Evolutionary conservation across 2,113 vertebrate species (phyloP), one percentile per base, ranked within the genome.

Genomic region (Carassius gibelio): DNA sequence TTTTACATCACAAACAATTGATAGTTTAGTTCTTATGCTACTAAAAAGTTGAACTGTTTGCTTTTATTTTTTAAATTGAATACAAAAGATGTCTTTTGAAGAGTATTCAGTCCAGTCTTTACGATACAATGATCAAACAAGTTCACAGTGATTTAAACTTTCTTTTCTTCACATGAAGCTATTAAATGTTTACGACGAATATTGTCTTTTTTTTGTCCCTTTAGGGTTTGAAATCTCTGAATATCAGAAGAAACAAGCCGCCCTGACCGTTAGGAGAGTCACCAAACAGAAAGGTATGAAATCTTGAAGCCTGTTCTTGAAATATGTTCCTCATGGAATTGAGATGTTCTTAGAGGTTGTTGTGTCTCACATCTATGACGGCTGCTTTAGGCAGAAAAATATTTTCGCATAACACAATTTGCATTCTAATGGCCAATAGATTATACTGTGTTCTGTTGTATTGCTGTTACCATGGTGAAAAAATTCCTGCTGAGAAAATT

Each of bases 151-250:
- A 23, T 48, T 45, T 75, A 75, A 48, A 23, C 9, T 48, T 17
- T 34, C 26, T 50, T n/a, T 50, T 50, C 42, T 3, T 26, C 10
- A n/a, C 68, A 72, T 36, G 10, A 74, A 72, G 8, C 38, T 13
- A 4, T n/a, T 8, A n/a, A 91, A 61, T 26, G 45, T 26, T 72
- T 34, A 62, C 23, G 48, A 11, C 52, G 1, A 23, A 81, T 14
- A 6, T 69, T 36, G 26, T 57, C 26, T 75, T 19, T 3, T 75
- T 3, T 75, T 3, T 75, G 10, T 84, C 71, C 66, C 26, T 87
- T 87, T 45, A 99, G 98, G 98, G 90, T 99, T 99, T 92, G 98
- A 99, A 94, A 99, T 99, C 93, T 99, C 98, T 75, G 97, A 98
- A 92, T 99, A 99, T 91, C 98, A 99, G 96, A 99, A 99, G 94